A percentile compares a stretch with the other conserved stretches of the same genome.
Evolutionary conservation across 2,113 vertebrate species (phyloP).

Genomic region (Eurystomus gularis): DNA sequence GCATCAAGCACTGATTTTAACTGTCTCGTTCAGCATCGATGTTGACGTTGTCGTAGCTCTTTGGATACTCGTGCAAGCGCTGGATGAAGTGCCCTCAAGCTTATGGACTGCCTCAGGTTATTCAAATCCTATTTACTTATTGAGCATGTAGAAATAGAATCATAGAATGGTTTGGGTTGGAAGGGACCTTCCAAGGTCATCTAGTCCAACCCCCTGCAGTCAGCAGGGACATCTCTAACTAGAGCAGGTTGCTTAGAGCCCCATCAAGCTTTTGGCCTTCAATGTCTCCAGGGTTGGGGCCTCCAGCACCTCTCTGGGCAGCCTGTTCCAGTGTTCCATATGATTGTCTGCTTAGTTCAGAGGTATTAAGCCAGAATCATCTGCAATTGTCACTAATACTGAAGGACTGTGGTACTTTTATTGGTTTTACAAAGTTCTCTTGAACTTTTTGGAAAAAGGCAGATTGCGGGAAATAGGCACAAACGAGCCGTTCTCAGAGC

Average conservation of each 20-base stretch:
- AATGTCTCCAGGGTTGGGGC: too few species aligned
- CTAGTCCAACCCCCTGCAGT: too few species aligned
- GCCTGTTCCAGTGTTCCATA: too few species aligned
- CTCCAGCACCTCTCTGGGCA: too few species aligned
- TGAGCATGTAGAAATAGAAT: neutral
- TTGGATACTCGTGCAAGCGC: neutral
- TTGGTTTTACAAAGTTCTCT: neutral
- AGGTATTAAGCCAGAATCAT: neutral
- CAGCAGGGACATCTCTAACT: too few species aligned
- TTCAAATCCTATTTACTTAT: neutral
- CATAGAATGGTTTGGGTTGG: too few species aligned
- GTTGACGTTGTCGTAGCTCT: neutral
- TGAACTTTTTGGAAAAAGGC: neutral
- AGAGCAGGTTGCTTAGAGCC: too few species aligned
- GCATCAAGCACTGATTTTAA: neutral
- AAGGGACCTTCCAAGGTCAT: too few species aligned
- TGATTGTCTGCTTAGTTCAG: neutral
- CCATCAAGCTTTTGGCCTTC: too few species aligned
- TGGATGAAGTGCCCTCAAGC: neutral
- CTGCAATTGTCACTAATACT: neutral
- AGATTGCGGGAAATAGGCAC: neutral
- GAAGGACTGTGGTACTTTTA: neutral
- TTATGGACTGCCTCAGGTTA: neutral
- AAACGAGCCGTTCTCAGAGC: rapidly evolving
- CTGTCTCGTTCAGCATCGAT: neutral